Conservation (phyloP, 2,113 vertebrate species). For the Baryphthengus martii region DNA sequence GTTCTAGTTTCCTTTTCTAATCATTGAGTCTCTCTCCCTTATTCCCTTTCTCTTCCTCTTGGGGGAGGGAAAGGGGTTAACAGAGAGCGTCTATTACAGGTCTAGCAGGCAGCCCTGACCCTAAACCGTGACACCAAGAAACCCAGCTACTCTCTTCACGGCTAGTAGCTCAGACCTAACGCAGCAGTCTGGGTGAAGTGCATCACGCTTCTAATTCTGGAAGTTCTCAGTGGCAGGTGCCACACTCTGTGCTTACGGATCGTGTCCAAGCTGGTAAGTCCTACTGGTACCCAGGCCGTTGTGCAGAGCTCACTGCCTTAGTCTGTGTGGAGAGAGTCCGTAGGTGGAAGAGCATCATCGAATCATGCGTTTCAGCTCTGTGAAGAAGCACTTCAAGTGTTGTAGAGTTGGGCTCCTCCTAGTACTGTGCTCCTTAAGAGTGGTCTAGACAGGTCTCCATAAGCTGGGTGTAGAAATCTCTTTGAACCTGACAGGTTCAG, state of each 20-base stretch:
- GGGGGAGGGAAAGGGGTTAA: no score
- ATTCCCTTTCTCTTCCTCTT: no score
- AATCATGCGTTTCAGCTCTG: not conserved
- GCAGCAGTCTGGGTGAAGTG: not conserved
- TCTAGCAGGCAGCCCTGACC: no score
- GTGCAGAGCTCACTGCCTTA: not conserved
- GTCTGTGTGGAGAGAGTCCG: fast-evolving
- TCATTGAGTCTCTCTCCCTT: no score
- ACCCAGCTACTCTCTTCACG: not conserved
- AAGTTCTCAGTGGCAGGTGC: not conserved
- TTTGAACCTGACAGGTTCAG: not conserved
- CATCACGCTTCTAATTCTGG: not conserved
- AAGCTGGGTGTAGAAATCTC: not conserved
- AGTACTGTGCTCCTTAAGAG: not conserved
- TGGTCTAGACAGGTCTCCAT: not conserved
- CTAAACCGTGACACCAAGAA: no score
- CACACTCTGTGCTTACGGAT: fast-evolving
- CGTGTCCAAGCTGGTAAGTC: not conserved
- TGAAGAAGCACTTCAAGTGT: not conserved
- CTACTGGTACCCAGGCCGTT: not conserved
- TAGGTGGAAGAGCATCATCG: not conserved
- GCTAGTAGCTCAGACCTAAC: not conserved
- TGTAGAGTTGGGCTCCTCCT: not conserved
- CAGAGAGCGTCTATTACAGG: no score
- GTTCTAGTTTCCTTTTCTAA: no score